Evolutionary conservation across 2,888 invertebrate genomes (phyloP).

Genomic region (Meganola albula): DNA sequence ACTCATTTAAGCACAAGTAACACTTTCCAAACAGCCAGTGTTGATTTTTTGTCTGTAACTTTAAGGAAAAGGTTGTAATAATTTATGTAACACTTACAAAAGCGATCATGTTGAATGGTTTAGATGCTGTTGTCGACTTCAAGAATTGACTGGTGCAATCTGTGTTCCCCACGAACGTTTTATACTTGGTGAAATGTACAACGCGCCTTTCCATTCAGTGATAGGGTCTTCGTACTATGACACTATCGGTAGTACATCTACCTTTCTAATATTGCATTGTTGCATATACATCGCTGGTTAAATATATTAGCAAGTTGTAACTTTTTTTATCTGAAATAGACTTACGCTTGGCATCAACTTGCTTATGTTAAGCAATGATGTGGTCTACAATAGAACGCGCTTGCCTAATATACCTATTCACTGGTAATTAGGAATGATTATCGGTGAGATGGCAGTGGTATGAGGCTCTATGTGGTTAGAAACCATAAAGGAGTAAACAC

Average conservation of each 20-base stretch:
- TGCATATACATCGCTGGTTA: conserved; percentile 29
- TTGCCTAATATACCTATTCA: too few relatives aligned
- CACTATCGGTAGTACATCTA: conserved; percentile 11
- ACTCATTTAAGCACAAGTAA: conserved; percentile 12
- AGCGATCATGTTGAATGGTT: conserved; percentile 70
- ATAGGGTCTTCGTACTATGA: conserved; percentile 49
- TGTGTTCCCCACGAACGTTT: conserved; percentile 54
- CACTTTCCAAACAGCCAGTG: conserved; percentile 15
- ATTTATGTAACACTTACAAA: conserved; percentile 71
- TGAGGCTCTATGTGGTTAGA: too few relatives aligned
- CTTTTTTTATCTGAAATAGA: too few relatives aligned
- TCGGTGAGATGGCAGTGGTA: too few relatives aligned
- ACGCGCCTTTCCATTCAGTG: conserved; percentile 69
- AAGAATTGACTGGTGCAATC: conserved; percentile 60
- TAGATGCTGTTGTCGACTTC: conserved; percentile 55
- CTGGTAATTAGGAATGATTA: too few relatives aligned
- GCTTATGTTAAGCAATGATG: too few relatives aligned
- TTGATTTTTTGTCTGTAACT: too few relatives aligned
- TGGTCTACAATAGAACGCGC: too few relatives aligned
- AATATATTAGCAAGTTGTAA: neutral
- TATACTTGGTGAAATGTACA: conserved; percentile 72
- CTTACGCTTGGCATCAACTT: too few relatives aligned
- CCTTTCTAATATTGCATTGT: conserved; percentile 1
- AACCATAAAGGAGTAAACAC: too few relatives aligned
- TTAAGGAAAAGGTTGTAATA: conserved; percentile 12